Evolutionary conservation across 2,113 vertebrate species (phyloP).

Genomic region (Xiphorhynchus elegans): DNA sequence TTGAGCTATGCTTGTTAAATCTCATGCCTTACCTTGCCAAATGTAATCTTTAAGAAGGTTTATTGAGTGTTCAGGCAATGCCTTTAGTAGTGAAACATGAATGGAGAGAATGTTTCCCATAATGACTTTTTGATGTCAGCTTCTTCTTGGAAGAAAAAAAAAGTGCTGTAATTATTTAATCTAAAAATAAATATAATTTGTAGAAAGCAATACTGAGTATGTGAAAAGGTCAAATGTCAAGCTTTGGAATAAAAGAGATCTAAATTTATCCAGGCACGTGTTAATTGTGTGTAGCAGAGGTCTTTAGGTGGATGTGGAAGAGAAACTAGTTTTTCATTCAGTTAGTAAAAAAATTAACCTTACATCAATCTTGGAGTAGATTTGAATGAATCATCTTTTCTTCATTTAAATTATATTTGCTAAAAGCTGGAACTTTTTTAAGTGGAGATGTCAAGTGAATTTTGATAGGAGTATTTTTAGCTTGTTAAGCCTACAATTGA

Average conservation of each 20-base stretch:
- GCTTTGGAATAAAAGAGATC: background rate
- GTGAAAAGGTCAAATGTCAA: background rate
- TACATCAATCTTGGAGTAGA: background rate
- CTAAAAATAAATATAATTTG: conserved; percentile 36
- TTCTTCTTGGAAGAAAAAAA: background rate
- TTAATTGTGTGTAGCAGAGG: background rate
- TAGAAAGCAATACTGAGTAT: background rate
- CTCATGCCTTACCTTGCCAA: background rate
- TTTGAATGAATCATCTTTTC: background rate
- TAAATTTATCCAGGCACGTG: background rate
- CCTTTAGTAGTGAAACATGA: background rate
- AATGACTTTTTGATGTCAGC: background rate
- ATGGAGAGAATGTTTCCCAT: background rate
- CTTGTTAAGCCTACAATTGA: background rate
- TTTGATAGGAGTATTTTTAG: background rate
- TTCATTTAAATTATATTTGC: background rate
- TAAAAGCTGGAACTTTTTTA: background rate
- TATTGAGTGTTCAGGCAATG: background rate
- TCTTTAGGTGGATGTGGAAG: background rate
- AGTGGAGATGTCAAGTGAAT: background rate
- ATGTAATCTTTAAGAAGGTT: background rate
- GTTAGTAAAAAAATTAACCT: background rate
- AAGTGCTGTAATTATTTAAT: background rate
- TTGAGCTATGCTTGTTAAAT: background rate
- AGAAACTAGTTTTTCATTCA: background rate